These are phyloP conservation scores for Camponotus floridanus DNA, from an alignment of 1,140 invertebrate species.

Conservation along the genomic window DNA sequence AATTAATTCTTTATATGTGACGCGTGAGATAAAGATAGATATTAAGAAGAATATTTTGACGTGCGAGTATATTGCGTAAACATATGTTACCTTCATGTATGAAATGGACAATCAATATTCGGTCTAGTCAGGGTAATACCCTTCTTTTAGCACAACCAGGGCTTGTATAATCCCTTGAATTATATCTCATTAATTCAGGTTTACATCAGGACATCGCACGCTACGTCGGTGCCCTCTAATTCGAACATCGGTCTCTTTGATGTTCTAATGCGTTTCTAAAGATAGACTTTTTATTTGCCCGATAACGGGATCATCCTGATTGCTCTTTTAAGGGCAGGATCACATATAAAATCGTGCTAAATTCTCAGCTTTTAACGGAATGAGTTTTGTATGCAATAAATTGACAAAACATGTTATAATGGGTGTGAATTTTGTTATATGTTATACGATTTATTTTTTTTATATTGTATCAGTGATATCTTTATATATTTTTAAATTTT, in stretches of 20 bases:
- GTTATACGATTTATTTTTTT: background rate
- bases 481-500: background rate
- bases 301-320: slow-evolving; percentile 22
- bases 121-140: slow-evolving; percentile 1
- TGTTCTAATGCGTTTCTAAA: slow-evolving; percentile 60
- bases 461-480: background rate
- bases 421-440: background rate
- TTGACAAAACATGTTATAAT: background rate
- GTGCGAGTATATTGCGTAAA: background rate
- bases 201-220: background rate
- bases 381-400: background rate
- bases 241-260: slow-evolving; percentile 57
- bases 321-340: background rate
- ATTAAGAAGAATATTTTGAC: background rate
- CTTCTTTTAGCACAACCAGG: slow-evolving; percentile 35
- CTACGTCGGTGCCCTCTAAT: slow-evolving; percentile 50
- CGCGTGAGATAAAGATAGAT: slow-evolving; percentile 27
- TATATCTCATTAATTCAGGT: slow-evolving; percentile 58
- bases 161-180: slow-evolving; percentile 59
- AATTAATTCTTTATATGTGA: slow-evolving; percentile 51
- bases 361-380: background rate
- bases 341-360: slow-evolving; percentile 19
- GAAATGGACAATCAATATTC: slow-evolving; percentile 50
- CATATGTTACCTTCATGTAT: background rate
- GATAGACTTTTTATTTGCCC: slow-evolving; percentile 35